phyloP scores from a whole-genome alignment of 2,797 vertebrate species.

The Fistularia tabacaria region DNA sequence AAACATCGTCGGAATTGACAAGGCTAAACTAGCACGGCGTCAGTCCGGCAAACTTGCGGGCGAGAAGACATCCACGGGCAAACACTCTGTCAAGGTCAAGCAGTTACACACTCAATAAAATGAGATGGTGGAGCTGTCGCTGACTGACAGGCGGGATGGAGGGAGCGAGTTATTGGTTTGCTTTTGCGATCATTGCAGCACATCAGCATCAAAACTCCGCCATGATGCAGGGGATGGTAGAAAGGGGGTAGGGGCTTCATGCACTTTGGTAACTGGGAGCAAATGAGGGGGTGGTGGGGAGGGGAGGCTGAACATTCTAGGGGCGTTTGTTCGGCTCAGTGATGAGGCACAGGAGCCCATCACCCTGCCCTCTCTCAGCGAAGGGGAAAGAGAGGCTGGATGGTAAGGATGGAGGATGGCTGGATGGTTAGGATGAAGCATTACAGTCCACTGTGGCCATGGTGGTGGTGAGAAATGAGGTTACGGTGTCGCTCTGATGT shows the following conservation, averaged over 20 bases:
- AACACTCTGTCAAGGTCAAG: constrained; percentile 59
- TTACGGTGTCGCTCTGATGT: constrained; percentile 23
- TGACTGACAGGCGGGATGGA: constrained; percentile 19
- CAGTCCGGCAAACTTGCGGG: constrained; percentile 28
- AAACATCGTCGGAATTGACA: not conserved
- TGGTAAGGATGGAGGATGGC: constrained; percentile 51
- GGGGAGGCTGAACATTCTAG: constrained; percentile 42
- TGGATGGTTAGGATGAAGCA: constrained; percentile 60
- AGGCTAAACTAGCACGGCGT: constrained; percentile 13
- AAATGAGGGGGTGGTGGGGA: constrained; percentile 10
- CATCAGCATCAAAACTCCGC: constrained; percentile 63
- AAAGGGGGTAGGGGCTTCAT: constrained; percentile 55
- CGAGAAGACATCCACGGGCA: constrained; percentile 27
- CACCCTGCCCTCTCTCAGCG: constrained; percentile 51
- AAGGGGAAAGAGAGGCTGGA: constrained; percentile 73
- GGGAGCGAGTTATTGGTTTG: constrained; percentile 51
- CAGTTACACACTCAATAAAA: constrained; percentile 46
- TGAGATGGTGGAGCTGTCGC: constrained; percentile 47
- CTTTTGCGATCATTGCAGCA: constrained; percentile 76
- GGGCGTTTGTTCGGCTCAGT: constrained; percentile 34
- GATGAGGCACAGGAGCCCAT: constrained; percentile 33
- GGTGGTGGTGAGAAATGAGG: constrained; percentile 23
- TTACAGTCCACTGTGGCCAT: constrained; percentile 19
- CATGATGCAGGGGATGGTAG: constrained; percentile 55
- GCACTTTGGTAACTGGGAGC: constrained; percentile 57